Evolutionary conservation across 2,113 vertebrate genomes (phyloP), one percentile per base, ranked within the genome.

Genomic region (Nibea coibor): DNA sequence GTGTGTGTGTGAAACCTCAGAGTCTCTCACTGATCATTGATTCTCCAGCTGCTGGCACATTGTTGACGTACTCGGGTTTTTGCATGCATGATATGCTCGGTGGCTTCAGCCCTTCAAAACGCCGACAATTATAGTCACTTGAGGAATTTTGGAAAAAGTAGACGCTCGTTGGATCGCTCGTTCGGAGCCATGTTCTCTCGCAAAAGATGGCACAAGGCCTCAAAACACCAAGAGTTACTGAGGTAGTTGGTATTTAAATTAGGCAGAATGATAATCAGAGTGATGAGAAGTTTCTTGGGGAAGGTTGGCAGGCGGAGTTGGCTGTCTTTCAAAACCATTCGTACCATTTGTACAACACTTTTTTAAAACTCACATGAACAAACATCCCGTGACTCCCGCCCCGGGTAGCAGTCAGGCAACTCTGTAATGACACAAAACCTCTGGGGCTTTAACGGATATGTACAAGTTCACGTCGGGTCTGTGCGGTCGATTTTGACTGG

Each of bases 1-100:
- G 24, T 89, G 84, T 72, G 84, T 72, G 87, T 89, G 78, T 75
- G 63, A 84, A 88, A 87, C 82, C 80, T 82, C 80, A 66, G 76
- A 82, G 79, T 74, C 77, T 81, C 68, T 67, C 66, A 50, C 64
- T 70, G 82, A 89, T 89, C 79, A 84, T 75, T 78, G 83, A 81
- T 83, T 73, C 67, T 78, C 61, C 82, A 82, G 78, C 82, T 83
- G 74, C 85, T 85, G 81, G 73, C 79, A 69, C 64, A 35, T 59
- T 53, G 39, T 39, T 70, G 79, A 86, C 70, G 64, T 39, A 24
- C 51, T 71, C 57, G 69, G 63, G 35, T 39, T 39, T 84, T 87
- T 74, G 54, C 65, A 19, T n/a, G 63, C 59, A 61, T 70, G 79
- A 74, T 57, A 82, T 58, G 82, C 78, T 84, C 54, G 19, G 78